Evolutionary conservation across 2,797 vertebrate species (phyloP), one percentile per base, ranked within the genome.

Genomic region (Crenichthys baileyi): DNA sequence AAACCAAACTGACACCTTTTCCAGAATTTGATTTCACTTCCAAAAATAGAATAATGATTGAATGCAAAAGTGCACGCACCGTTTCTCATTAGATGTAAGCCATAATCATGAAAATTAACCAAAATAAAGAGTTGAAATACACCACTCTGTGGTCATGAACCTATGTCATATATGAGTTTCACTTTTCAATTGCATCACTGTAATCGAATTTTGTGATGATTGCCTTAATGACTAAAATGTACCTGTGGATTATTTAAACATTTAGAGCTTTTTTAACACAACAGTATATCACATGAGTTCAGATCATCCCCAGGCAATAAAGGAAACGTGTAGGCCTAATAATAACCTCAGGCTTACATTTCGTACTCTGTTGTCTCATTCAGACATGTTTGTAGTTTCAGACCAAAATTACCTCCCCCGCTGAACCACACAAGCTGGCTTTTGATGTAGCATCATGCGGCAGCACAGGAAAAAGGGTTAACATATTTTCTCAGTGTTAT

Each of bases 391-490:
- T 75, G 3, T 46, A 4, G 70, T 48, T 77, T 82, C 31, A 63
- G 78, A 73, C 44, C 60, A 60, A 67, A 79, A 81, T 77, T 51
- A 51, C 15, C 24, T 46, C 58, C 46, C 48, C 58, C 79, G 56
- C 51, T 75, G 67, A 79, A 86, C 41, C 29, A 79, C 63, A 39
- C 36, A 46, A 22, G 9, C 51, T 22, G 24, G 18, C n/a, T 63
- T 11, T 55, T 31, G 12, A 46, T 60, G 36, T 76, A 39, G 46
- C 77, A 75, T 73, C 6, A 41, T 79, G 60, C 53, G 51, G 72
- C 48, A 82, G 7, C 67, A 55, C 60, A 82, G 76, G 80, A 85
- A 83, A 86, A 77, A 15, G 26, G 50, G 60, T 79, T 41, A 82
- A 56, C 36, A 56, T 53, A 12, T 76, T 84, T 75, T 82, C 31